Conservation (phyloP, 2,797 vertebrate genomes). For the Pangasius sanitwongsei region DNA sequence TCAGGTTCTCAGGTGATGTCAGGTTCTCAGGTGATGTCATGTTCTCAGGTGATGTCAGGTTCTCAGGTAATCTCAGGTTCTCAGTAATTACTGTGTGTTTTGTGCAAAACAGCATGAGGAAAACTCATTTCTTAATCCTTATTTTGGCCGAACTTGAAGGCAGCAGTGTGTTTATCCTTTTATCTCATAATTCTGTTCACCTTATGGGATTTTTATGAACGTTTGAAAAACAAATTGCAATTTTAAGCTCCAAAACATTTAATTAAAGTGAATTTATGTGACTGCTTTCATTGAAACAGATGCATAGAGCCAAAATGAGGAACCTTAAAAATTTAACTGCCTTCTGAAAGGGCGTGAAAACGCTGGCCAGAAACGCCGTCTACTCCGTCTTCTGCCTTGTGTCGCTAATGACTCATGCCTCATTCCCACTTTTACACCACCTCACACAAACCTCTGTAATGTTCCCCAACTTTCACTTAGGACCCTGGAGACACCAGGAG, state of each 20-base stretch:
- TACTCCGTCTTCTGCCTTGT: background rate
- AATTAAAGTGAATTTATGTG: conserved; percentile 10
- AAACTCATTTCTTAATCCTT: background rate
- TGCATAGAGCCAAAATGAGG: background rate
- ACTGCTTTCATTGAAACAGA: background rate
- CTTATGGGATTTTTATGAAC: conserved; percentile 2
- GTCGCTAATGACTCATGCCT: background rate
- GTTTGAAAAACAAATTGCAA: conserved; percentile 21
- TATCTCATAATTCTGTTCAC: conserved; percentile 13
- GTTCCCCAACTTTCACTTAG: background rate
- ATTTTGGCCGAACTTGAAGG: conserved; percentile 4
- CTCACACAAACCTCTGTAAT: background rate
- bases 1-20: background rate
- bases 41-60: background rate
- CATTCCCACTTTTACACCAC: background rate
- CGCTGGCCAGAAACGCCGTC: background rate
- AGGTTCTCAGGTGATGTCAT: background rate
- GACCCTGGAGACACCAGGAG: background rate
- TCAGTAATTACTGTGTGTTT: background rate
- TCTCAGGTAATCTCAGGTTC: background rate
- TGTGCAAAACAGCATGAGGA: background rate
- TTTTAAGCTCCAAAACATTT: conserved; percentile 12
- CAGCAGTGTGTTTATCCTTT: conserved; percentile 6
- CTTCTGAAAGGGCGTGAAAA: background rate
- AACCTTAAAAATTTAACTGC: background rate